phyloP scores from a whole-genome alignment of 2,888 invertebrate species.

The Drosophila ezoana region DNA sequence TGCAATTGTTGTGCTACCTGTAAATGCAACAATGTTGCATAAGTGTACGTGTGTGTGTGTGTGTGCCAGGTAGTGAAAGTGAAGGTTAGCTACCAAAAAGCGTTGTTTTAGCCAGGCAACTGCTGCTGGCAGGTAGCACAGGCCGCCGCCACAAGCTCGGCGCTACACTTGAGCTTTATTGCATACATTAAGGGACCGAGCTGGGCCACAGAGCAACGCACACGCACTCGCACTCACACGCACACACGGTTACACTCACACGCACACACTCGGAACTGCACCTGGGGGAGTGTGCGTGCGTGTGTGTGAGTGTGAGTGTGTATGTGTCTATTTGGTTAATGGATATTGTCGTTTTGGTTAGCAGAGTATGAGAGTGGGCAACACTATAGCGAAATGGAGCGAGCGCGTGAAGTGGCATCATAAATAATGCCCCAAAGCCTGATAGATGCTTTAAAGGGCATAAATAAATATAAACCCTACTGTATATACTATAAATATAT shows the following conservation, averaged over 20 bases:
- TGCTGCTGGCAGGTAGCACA: conserved; percentile 15
- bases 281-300: conserved; percentile 36
- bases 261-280: conserved; percentile 32
- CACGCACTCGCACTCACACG: conserved; percentile 32
- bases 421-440: conserved; percentile 50
- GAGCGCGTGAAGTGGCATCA: conserved; percentile 21
- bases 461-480: conserved; percentile 5
- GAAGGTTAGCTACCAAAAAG: conserved; percentile 69
- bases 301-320: conserved; percentile 19
- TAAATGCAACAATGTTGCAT: conserved; percentile 69
- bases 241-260: background rate
- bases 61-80: conserved; percentile 63
- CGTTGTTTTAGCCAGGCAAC: conserved; percentile 27
- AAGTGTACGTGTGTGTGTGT: conserved; percentile 12
- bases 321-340: conserved; percentile 68
- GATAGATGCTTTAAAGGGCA: conserved; percentile 32
- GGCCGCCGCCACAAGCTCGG: conserved; percentile 48
- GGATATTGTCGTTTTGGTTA: conserved; percentile 66
- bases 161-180: conserved; percentile 77
- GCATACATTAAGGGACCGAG: conserved; percentile 79
- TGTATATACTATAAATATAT: background rate
- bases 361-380: conserved; percentile 4
- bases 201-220: conserved; percentile 66
- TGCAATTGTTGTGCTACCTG: conserved; percentile 52
- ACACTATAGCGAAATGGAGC: background rate